Conservation (phyloP, 2,797 vertebrate species). For the Lacerta agilis region DNA sequence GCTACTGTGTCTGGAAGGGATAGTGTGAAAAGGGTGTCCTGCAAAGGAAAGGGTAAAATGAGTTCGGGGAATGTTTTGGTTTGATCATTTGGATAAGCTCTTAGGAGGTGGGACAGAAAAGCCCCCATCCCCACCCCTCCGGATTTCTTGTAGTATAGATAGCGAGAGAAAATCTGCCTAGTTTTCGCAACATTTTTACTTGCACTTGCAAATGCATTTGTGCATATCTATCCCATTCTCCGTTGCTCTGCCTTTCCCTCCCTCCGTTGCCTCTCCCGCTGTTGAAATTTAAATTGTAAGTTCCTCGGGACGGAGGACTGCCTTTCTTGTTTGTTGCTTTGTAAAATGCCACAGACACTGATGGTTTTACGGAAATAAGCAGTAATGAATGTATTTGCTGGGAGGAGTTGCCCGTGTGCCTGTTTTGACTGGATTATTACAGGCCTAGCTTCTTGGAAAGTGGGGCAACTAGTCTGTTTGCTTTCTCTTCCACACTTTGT, state of each 20-base stretch:
- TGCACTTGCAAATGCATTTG: not conserved
- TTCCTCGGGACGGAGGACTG: not conserved
- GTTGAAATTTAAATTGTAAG: not conserved
- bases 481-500: not conserved
- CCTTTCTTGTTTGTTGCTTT: not conserved
- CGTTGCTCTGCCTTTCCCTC: not conserved
- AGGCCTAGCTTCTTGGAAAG: not conserved
- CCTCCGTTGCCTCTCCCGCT: not conserved
- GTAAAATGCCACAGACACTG: not conserved
- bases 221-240: not conserved
- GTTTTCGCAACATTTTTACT: not conserved
- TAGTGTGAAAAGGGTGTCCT: not conserved
- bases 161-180: not conserved
- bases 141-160: not conserved
- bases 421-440: not conserved
- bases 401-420: not conserved
- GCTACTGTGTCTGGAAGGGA: not conserved
- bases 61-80: not conserved
- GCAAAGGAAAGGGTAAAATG: not conserved
- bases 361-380: not conserved
- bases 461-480: not conserved
- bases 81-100: not conserved
- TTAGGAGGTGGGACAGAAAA: not conserved
- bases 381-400: not conserved
- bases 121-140: too few relatives aligned